Evolutionary conservation across 2,797 vertebrate species (phyloP).

Genomic region (Pempheris klunzingeri): DNA sequence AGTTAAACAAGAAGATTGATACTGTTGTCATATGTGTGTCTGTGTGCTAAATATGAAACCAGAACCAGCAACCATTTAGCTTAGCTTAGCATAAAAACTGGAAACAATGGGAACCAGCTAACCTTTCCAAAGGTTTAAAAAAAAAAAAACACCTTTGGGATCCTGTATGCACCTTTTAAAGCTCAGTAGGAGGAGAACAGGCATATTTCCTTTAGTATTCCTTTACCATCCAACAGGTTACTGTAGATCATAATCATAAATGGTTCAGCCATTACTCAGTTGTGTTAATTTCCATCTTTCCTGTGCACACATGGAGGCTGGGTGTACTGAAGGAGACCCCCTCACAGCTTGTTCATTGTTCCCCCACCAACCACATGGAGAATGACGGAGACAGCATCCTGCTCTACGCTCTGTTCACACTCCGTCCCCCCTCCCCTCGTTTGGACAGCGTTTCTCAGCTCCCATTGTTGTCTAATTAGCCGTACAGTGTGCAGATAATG

Average conservation of each 20-base stretch:
- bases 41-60: no score
- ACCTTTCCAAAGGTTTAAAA: no score
- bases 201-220: neutral
- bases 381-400: conserved; percentile 46
- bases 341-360: conserved; percentile 61
- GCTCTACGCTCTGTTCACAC: conserved; percentile 51
- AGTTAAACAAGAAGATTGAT: neutral
- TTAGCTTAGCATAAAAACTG: neutral
- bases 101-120: no score
- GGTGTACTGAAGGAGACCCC: conserved; percentile 21
- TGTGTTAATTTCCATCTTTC: neutral
- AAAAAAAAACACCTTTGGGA: no score
- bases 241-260: neutral
- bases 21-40: no score
- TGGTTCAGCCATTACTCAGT: neutral
- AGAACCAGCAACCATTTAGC: no score
- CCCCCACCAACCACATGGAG: conserved; percentile 25
- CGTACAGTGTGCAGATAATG: conserved; percentile 56
- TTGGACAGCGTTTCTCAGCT: conserved; percentile 24
- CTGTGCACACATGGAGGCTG: conserved; percentile 7
- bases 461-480: conserved; percentile 75
- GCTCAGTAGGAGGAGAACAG: neutral
- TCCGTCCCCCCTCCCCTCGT: conserved; percentile 31
- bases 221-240: neutral
- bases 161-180: neutral